Percentiles rank a stretch among this genome's conserved stretches.
Evolutionary conservation across 1,140 invertebrate species (phyloP).

Genomic region (Pachypsylla venusta): DNA sequence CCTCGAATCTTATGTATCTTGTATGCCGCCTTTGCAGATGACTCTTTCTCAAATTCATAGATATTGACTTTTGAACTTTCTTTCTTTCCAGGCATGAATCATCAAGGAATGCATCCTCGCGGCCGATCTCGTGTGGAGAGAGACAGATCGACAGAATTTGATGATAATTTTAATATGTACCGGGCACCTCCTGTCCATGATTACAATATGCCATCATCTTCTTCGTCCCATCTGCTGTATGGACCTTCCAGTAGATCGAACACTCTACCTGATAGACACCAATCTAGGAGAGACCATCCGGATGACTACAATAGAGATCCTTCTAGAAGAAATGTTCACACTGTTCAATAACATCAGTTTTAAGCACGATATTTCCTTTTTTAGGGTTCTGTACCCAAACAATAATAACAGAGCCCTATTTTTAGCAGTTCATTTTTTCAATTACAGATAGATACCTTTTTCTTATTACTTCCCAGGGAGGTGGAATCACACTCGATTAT

Average conservation of each 20-base stretch:
- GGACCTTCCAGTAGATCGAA: background rate
- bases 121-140: background rate
- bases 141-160: background rate
- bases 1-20: too few relatives aligned
- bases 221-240: background rate
- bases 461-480: too few relatives aligned
- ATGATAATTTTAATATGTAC: conserved; percentile 2
- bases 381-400: too few relatives aligned
- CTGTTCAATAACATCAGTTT: conserved; percentile 8
- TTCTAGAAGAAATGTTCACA: background rate
- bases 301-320: background rate
- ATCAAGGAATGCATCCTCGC: background rate
- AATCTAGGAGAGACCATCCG: background rate
- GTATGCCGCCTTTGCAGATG: too few relatives aligned
- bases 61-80: too few relatives aligned
- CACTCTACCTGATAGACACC: background rate
- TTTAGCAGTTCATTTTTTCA: too few relatives aligned
- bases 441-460: too few relatives aligned
- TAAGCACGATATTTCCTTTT: conserved; percentile 1
- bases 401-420: too few relatives aligned
- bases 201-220: conserved; percentile 4
- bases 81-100: background rate
- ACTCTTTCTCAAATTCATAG: too few relatives aligned
- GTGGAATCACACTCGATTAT: too few relatives aligned
- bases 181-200: background rate